Base-by-base conservation (phyloP, 2,888 invertebrate genomes). In the Caenorhabditis sinica region DNA sequence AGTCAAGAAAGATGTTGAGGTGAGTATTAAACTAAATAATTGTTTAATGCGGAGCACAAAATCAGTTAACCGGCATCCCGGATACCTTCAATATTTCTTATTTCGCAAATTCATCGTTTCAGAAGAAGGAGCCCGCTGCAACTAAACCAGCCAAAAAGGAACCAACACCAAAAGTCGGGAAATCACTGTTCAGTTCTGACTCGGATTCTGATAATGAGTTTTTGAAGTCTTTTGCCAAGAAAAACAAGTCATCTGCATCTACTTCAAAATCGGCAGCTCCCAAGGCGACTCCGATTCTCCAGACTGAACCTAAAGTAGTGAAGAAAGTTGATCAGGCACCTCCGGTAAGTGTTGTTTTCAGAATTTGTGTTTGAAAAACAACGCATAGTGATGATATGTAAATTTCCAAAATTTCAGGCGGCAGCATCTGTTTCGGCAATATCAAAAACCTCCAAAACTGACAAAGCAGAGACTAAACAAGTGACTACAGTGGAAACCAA, bases 191-290 rank as follows among this genome's bases (percentile, higher is more conserved):
- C 40, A 68, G 68, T 17, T 79, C 77, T 1, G 77, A 79, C 20
- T 71, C 77, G 11, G 77, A 79, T 30, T 79, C 71, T 0, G 77
- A 79, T 17, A 60, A 61, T 36, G 77, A 71, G 2, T 65, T 65
- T 13, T 25, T 63, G 25, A 63, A 74, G 25, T 63, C 51, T 20
- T 51, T 74, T n/a, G 20, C 73, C 0, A 63, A 61, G 23, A 30
- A 20, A 8, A n/a, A n/a, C n/a, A 56, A 56, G 25, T 2, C 40
- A 40, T 2, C 40, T 40, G 8, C 36, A 4, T 17, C 43, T 13
- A 11, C n/a, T n/a, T n/a, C 36, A 36, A 30, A n/a, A 4, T 20
- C 61, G 1, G 13, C 20, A 61, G 11, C 61, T 28, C 20, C 20
- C 60, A 60, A 43, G n/a, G 23, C 25, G 28, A 5, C 45, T 20